A percentile compares a stretch with the other conserved stretches of the same genome.
Conservation (phyloP, 2,888 invertebrate species). For the Cheilosia grossa region DNA sequence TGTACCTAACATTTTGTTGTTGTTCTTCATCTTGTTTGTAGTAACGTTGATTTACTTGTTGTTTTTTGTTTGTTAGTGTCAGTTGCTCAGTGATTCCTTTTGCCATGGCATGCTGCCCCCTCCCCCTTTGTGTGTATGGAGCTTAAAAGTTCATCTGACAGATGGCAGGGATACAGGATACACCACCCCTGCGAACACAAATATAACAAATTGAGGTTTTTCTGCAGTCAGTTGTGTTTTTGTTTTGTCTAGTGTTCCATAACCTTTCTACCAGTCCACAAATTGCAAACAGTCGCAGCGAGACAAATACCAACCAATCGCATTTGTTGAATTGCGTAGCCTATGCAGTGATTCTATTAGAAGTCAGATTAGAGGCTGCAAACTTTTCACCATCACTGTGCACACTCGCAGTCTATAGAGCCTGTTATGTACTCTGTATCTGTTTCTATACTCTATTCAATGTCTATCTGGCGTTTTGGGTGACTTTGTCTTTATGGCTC, state of each 20-base stretch:
- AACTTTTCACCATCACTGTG: conserved; percentile 39
- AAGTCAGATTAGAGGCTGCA: not conserved
- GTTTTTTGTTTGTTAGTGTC: conserved; percentile 35
- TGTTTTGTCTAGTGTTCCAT: conserved; percentile 47
- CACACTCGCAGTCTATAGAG: not conserved
- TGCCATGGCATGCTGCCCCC: conserved; percentile 37
- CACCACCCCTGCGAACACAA: conserved; percentile 33
- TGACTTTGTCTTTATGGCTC: conserved; percentile 73
- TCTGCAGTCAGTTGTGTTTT: conserved; percentile 48
- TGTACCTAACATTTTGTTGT: conserved; percentile 32
- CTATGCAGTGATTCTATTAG: too few relatives aligned
- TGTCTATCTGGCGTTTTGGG: conserved; percentile 30
- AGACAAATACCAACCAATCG: conserved; percentile 7
- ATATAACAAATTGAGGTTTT: conserved; percentile 68
- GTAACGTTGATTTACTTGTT: conserved; percentile 37
- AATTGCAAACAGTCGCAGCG: conserved; percentile 42
- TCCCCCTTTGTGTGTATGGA: conserved; percentile 6
- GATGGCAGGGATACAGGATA: conserved; percentile 20
- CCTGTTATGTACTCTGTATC: too few relatives aligned
- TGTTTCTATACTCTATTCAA: not conserved
- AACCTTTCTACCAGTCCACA: conserved; percentile 41
- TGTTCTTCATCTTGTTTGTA: not conserved
- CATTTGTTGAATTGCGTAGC: not conserved
- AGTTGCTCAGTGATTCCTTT: conserved; percentile 11
- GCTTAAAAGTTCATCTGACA: conserved; percentile 56